Evolutionary conservation across 2,113 vertebrate genomes (phyloP), one percentile per base, ranked within the genome.

Genomic region (Barbus barbus): DNA sequence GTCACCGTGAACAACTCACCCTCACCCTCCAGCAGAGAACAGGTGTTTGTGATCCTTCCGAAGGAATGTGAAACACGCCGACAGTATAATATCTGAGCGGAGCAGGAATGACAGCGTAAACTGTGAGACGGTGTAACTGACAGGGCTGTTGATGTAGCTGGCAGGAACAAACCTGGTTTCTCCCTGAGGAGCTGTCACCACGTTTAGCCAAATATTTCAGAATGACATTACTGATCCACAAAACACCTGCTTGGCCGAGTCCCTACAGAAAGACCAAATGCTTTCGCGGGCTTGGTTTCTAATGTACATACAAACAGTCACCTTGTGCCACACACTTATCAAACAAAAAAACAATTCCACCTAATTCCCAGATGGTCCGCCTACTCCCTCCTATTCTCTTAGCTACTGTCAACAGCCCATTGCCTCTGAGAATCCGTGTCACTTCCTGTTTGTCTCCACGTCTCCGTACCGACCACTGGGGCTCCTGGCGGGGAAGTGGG

Each of bases 381-480:
- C 63, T 61, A 53, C 77, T 38, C 11, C 73, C 44, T 60, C 65
- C 33, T 18, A 24, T 56, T 53, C 58, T 85, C 89, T 88, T 86
- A 93, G 93, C 90, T 90, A 85, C 90, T 71, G 86, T 89, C 87
- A 88, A 89, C 87, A 91, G 81, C 74, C 73, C 88, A 89, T 89
- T 90, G 91, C 88, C 92, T 93, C 89, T 82, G 87, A 93, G 90
- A 87, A 90, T 87, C 88, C 72, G 51, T 92, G 93, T 93, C 93
- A 95, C 93, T 94, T 95, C 93, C 91, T 93, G 90, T 95, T 92
- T 91, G 91, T 89, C 91, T 96, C 92, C 93, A 87, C 88, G 88
- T 90, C 91, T 92, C 91, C 79, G 90, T 86, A 92, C 92, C 89
- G 90, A 93, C 92, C 87, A 90, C 2, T 31, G 88, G 87, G 89